These are phyloP conservation scores for Phenganax subtilis DNA, from an alignment of 92 coral and sea anemone genomes.

Conservation along the genomic window DNA sequence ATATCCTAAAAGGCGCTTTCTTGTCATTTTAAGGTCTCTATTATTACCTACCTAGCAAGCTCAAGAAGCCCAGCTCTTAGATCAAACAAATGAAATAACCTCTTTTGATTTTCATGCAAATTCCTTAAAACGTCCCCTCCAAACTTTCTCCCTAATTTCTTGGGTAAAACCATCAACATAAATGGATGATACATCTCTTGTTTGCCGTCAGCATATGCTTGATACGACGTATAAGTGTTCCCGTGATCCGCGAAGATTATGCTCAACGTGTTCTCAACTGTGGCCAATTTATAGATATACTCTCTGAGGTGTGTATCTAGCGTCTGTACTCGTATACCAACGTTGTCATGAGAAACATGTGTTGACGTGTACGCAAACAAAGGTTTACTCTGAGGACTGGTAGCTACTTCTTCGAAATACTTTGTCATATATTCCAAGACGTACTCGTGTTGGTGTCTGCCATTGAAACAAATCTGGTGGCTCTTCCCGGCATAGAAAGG, in stretches of 20 bases:
- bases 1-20: no score
- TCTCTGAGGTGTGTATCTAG: conserved; percentile 5
- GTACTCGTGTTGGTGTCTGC: conserved; percentile 70
- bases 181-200: conserved; percentile 24
- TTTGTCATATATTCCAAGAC: conserved; percentile 55
- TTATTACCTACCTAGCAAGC: neutral
- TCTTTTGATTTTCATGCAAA: conserved; percentile 1
- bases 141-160: neutral
- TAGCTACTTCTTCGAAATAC: conserved; percentile 46
- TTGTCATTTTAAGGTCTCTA: neutral
- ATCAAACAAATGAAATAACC: conserved; percentile 17
- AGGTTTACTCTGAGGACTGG: conserved; percentile 49
- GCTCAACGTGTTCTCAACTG: conserved; percentile 7
- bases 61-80: conserved; percentile 22
- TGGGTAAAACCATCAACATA: conserved; percentile 12
- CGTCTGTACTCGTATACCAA: conserved; percentile 19
- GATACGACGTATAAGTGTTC: conserved; percentile 15
- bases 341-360: conserved; percentile 71
- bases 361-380: conserved; percentile 60
- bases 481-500: conserved; percentile 63
- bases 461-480: conserved; percentile 78
- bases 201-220: neutral
- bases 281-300: conserved; percentile 1
- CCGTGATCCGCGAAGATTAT: conserved; percentile 28
- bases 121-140: conserved; percentile 4